A percentile compares a stretch with the other conserved stretches of the same genome.
Conservation (phyloP, 92 coral and sea anemone genomes). For the Epizoanthus stellaris region DNA sequence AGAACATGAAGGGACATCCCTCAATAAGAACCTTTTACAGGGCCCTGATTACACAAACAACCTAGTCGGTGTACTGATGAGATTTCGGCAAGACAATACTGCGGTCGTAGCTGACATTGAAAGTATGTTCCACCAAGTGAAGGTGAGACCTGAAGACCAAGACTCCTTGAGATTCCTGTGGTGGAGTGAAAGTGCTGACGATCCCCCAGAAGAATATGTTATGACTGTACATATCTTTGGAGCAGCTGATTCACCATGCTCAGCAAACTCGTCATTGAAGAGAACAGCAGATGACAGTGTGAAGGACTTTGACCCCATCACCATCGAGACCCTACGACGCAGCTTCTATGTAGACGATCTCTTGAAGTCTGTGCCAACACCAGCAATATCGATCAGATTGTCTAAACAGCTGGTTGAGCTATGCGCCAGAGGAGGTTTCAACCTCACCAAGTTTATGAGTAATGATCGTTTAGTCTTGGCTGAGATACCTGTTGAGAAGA, state of each 20-base stretch:
- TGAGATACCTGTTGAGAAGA: conserved; percentile 26
- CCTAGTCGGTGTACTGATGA: conserved; percentile 63
- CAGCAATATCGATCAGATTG: conserved; percentile 24
- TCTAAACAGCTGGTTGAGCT: conserved; percentile 47
- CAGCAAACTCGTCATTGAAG: conserved; percentile 56
- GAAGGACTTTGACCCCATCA: conserved; percentile 37
- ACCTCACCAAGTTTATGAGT: conserved; percentile 54
- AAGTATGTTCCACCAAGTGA: conserved; percentile 64
- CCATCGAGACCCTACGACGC: conserved; percentile 36
- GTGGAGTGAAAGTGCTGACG: conserved; percentile 54
- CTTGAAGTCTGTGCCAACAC: conserved; percentile 41
- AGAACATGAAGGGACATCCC: conserved; percentile 61
- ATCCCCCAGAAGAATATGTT: conserved; percentile 52
- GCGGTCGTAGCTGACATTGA: conserved; percentile 66
- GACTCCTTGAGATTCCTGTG: conserved; percentile 73
- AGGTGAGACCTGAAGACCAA: conserved; percentile 44
- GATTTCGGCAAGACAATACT: conserved; percentile 30
- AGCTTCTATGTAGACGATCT: conserved; percentile 61
- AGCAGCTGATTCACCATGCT: conserved; percentile 61
- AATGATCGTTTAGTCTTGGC: conserved; percentile 51
- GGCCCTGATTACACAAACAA: conserved; percentile 69
- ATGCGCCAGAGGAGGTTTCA: conserved; percentile 57
- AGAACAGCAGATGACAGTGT: conserved; percentile 51
- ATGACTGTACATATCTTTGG: conserved; percentile 62
- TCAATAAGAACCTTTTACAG: conserved; percentile 66